phyloP scores from a whole-genome alignment of 2,113 vertebrate species.

The Osmerus eperlanus region DNA sequence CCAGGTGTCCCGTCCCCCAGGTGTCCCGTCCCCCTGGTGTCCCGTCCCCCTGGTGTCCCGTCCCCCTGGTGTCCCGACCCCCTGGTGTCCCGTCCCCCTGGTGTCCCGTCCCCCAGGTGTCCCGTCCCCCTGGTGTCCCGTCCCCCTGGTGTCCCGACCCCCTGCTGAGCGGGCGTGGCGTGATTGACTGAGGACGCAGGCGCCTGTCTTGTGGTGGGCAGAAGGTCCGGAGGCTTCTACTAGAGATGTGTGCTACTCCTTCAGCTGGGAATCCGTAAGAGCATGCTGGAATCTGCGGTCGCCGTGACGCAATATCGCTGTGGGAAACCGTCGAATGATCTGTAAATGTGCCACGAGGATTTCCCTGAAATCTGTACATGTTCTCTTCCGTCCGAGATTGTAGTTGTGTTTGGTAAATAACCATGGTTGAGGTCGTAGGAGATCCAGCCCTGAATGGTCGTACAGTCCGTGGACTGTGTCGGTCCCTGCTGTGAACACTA shows the following conservation, averaged over 20 bases:
- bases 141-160: background rate
- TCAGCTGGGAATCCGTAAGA: background rate
- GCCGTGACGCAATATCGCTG: no score
- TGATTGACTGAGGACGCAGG: constrained; percentile 54
- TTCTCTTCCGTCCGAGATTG: background rate
- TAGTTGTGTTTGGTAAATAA: background rate
- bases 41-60: no score
- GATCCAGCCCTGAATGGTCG: constrained; percentile 35
- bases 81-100: no score
- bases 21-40: no score
- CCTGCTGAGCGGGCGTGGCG: constrained; percentile 58
- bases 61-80: no score
- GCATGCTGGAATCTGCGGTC: no score
- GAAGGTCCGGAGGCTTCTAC: background rate
- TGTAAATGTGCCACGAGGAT: background rate
- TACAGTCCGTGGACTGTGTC: constrained; percentile 41
- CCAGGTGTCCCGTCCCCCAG: no score
- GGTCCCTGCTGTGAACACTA: constrained; percentile 64
- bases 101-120: no score
- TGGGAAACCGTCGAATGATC: background rate
- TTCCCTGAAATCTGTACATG: background rate
- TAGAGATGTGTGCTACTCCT: constrained; percentile 11
- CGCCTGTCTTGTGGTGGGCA: constrained; percentile 1
- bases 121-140: no score
- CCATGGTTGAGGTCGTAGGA: constrained; percentile 28